Conservation (phyloP, 2,113 vertebrate species). For the Loxodonta africana region DNA sequence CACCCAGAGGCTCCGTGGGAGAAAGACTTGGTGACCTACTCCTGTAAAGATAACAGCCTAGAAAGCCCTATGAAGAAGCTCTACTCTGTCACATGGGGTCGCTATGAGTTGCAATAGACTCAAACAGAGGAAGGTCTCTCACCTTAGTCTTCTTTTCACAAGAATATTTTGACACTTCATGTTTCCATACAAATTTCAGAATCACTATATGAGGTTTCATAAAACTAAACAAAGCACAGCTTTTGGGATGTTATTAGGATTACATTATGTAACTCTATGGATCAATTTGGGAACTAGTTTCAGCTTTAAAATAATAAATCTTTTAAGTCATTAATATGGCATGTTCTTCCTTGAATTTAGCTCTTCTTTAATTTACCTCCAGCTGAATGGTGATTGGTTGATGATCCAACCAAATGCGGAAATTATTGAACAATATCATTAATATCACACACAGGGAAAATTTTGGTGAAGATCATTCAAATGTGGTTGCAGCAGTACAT, state of each 20-base stretch:
- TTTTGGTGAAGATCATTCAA: too few relatives aligned
- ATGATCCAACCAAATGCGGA: too few relatives aligned
- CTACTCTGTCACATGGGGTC: too few relatives aligned
- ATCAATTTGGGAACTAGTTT: background rate
- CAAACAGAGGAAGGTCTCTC: background rate
- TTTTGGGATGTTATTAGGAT: background rate
- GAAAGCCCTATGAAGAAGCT: too few relatives aligned
- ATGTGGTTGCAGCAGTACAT: too few relatives aligned
- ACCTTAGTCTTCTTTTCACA: background rate
- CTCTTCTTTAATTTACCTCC: background rate
- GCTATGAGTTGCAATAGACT: background rate
- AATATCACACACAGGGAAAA: too few relatives aligned
- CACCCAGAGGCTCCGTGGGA: too few relatives aligned
- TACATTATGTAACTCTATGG: background rate
- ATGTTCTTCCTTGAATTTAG: background rate
- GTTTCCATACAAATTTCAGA: background rate
- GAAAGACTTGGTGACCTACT: background rate
- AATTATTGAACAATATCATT: too few relatives aligned
- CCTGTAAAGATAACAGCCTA: too few relatives aligned
- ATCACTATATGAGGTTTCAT: background rate
- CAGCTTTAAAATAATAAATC: background rate
- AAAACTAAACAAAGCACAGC: background rate
- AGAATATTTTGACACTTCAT: background rate
- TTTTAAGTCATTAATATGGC: background rate
- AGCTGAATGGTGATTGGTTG: too few relatives aligned